Percentiles rank a stretch among this genome's conserved stretches.
phyloP scores from a whole-genome alignment of 2,113 vertebrate genomes.

The Leucoraja erinaceus region DNA sequence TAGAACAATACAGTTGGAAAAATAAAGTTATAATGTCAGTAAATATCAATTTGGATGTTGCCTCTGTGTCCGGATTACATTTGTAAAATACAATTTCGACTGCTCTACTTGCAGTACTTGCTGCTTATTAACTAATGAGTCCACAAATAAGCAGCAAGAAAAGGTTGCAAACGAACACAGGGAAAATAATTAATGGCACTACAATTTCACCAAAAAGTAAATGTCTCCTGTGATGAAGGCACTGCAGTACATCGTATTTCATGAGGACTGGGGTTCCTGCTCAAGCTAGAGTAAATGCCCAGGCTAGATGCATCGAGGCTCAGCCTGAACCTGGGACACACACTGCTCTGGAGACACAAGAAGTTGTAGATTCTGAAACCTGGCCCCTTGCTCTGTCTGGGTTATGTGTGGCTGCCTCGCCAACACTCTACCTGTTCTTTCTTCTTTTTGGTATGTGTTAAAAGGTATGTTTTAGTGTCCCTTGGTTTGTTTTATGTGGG shows the following conservation, averaged over 20 bases:
- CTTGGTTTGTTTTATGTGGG: too few relatives aligned
- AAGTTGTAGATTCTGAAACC: too few relatives aligned
- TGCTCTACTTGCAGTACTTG: background rate
- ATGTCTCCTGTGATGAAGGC: background rate
- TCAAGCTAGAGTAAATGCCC: background rate
- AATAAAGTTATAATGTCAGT: background rate
- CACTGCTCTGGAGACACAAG: background rate
- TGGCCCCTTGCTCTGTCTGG: too few relatives aligned
- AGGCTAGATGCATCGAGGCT: background rate
- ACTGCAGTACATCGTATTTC: background rate
- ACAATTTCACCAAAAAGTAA: background rate
- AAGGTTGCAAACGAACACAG: background rate
- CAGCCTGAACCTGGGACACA: background rate
- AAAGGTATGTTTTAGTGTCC: too few relatives aligned
- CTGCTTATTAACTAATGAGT: background rate
- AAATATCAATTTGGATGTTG: background rate
- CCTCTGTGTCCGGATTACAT: background rate
- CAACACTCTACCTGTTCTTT: too few relatives aligned
- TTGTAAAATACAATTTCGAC: background rate
- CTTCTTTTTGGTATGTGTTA: too few relatives aligned
- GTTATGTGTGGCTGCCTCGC: too few relatives aligned
- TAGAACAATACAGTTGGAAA: background rate
- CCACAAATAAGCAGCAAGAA: background rate
- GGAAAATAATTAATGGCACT: background rate
- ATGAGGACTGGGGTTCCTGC: background rate